Evolutionary conservation across 1,140 invertebrate genomes (phyloP).

Genomic region (Brachionus manjavacas): DNA sequence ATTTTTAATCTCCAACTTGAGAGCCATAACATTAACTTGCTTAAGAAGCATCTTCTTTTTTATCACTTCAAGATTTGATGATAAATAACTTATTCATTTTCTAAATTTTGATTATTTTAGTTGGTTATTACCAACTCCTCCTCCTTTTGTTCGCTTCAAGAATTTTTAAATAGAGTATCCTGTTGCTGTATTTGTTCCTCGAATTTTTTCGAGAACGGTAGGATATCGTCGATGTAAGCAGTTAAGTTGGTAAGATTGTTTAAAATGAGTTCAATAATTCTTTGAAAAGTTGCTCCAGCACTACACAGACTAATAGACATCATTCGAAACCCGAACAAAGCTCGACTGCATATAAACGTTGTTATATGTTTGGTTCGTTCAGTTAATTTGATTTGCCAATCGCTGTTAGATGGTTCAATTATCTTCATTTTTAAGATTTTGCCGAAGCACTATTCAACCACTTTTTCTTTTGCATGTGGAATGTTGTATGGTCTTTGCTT

Average conservation of each 20-base stretch:
- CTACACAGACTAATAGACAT: constrained; percentile 59
- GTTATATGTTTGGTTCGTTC: constrained; percentile 37
- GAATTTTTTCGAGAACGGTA: background rate
- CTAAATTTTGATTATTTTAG: no score
- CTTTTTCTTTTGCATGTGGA: background rate
- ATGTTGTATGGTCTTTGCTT: constrained; percentile 3
- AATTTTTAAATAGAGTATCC: no score
- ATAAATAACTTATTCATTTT: no score
- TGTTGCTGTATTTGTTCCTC: constrained; percentile 46
- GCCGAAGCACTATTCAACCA: background rate
- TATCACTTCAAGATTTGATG: no score
- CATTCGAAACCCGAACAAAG: constrained; percentile 49
- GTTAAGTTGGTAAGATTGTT: background rate
- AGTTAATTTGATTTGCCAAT: constrained; percentile 44
- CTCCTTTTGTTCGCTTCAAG: no score
- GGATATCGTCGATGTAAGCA: constrained; percentile 12
- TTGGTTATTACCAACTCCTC: no score
- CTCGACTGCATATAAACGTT: constrained; percentile 43
- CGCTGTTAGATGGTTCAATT: background rate
- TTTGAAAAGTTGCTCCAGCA: constrained; percentile 57
- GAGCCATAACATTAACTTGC: no score
- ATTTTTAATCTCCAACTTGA: no score
- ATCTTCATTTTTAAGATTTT: constrained; percentile 41
- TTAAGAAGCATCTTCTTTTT: no score
- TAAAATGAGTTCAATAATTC: constrained; percentile 54